Evolutionary conservation across 2,797 vertebrate species (phyloP), one percentile per base, ranked within the genome.

Genomic region (Adelosebastes latens): DNA sequence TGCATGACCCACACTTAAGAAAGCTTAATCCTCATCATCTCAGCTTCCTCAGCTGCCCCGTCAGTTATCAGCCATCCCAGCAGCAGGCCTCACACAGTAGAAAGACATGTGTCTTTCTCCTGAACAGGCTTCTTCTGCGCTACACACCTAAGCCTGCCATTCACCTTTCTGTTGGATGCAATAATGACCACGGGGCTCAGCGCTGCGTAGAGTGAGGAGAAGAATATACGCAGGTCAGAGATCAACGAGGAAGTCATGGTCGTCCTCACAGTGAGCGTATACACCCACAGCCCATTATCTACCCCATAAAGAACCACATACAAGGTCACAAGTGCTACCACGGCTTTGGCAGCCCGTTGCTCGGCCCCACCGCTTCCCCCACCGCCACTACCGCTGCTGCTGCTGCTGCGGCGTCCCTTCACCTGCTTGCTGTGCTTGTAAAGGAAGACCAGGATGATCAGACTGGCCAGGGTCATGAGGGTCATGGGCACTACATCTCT

Each of bases 201-300:
- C 0, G 94, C 92, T 0, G 95, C 95, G 0, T 95, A 96, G n/a
- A 96, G 88, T 0, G 95, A 95, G 0, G 95, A 88, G 72, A 96
- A 96, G 88, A 96, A 96, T 53, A 95, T 91, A 12, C 95, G 89
- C 69, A 96, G 85, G 86, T 96, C 96, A 31, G 95, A 94, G 77
- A 95, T 72, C 72, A 96, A 85, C 0, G 94, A 91, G 60, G 94
- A 94, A 1, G 56, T 65, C 93, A 95, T 87, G 11, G 95, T 95
- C 70, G 83, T 83, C 32, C 55, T 93, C 32, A 95, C 83, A 1
- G 93, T 93, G 11, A 96, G 90, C 0, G 95, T 96, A 86, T 96
- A 96, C 3, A 96, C 93, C 96, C 96, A 96, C 10, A 96, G 90
- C 3, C 94, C 94, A 0, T 94, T 96, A 73, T 96, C 95, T 5